Base-by-base conservation (phyloP, 2,797 vertebrate species). In the Gambusia yucatana region DNA sequence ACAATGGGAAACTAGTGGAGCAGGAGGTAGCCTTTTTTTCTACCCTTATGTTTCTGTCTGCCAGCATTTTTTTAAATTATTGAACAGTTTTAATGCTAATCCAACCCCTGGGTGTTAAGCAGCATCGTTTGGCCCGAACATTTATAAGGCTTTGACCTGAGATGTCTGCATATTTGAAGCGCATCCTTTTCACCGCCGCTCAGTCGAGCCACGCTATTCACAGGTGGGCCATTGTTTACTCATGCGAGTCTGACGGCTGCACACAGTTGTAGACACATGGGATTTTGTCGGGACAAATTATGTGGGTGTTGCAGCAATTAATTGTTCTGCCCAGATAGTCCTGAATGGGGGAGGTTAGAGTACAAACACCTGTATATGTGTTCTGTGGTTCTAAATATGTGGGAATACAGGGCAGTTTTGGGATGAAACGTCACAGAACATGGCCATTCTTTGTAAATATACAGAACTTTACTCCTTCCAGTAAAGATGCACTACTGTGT, bases 181-280 rank as follows among this genome's bases (percentile, higher is more conserved):
- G 73, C 46, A 25, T 36, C 61, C 20, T 82, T 44, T 55, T 48
- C 46, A 43, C 46, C 46, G 22, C 74, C 16, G 1, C 71, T 65
- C 39, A n/a, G 28, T 14, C 67, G 17, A 52, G 59, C 39, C 65
- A 33, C 33, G 63, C 82, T 81, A 72, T 59, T 83, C 74, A 75
- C 77, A 17, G 30, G 79, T 77, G 72, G n/a, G 63, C 44, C 69
- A 1, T 28, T 70, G 43, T 78, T 84, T 84, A 81, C 57, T 78
- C 72, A 65, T 77, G 48, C 17, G 0, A 22, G 63, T 30, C 44
- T 82, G 72, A 76, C 10, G 4, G 39, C 57, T 78, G 41, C 43
- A 22, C 72, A 65, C 81, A 81, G 75, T 73, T 80, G 74, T 78
- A 52, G 25, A 50, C 76, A 28, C 55, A 20, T 77, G 76, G 76